Conservation (phyloP, 1,140 invertebrate genomes). For the Macrosteles quadrilineatus region DNA sequence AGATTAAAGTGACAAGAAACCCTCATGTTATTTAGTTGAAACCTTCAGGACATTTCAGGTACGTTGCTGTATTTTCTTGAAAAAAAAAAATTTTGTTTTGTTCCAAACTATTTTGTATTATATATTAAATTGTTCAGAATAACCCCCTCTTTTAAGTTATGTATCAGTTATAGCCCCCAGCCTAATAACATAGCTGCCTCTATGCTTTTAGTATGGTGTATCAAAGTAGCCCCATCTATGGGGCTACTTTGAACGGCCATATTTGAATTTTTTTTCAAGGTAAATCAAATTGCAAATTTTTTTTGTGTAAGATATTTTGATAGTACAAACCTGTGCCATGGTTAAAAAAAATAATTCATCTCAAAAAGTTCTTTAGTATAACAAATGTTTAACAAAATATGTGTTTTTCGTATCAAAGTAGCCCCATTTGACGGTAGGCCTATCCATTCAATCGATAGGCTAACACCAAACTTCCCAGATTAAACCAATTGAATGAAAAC, state of each 20-base stretch:
- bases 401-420: neutral
- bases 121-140: too few relatives aligned
- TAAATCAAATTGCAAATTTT: neutral
- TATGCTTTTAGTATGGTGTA: neutral
- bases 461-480: too few relatives aligned
- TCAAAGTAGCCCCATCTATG: conserved; percentile 11
- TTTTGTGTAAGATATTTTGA: neutral
- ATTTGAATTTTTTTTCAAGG: conserved; percentile 2
- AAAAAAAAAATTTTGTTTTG: neutral
- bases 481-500: too few relatives aligned
- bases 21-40: too few relatives aligned
- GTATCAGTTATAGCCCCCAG: too few relatives aligned
- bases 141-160: too few relatives aligned
- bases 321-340: neutral
- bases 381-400: neutral
- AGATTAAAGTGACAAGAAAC: too few relatives aligned
- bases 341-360: neutral
- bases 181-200: neutral
- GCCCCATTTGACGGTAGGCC: conserved; percentile 17
- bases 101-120: neutral
- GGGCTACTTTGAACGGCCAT: neutral
- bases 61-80: neutral
- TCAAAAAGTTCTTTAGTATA: neutral
- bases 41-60: neutral
- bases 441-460: too few relatives aligned